Percentiles rank a stretch among this genome's conserved stretches.
Evolutionary conservation across 2,113 vertebrate species (phyloP).

Genomic region (Illadopsis cleaveri): DNA sequence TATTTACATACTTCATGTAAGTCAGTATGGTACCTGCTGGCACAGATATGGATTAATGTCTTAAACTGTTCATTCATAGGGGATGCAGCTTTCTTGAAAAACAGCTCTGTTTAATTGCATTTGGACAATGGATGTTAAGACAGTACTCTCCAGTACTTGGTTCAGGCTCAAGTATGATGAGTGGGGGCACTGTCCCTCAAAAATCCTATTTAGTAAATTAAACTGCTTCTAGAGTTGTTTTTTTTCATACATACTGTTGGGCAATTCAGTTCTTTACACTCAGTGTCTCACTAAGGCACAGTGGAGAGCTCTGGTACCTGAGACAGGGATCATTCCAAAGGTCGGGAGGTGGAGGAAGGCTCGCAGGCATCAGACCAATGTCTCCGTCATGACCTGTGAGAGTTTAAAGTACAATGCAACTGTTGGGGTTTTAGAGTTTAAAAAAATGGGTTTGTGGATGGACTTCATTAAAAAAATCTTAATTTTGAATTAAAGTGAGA

Average conservation of each 20-base stretch:
- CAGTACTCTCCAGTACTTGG: rapidly evolving
- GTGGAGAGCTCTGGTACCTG: background rate
- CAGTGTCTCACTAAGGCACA: background rate
- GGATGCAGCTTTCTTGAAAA: background rate
- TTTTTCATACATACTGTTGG: background rate
- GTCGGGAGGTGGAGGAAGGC: background rate
- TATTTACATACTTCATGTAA: background rate
- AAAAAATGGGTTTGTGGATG: background rate
- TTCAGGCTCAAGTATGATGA: background rate
- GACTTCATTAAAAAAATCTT: background rate
- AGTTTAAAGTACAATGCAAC: background rate
- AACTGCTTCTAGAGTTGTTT: background rate
- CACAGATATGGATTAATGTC: background rate
- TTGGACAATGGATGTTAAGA: background rate
- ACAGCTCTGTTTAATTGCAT: background rate
- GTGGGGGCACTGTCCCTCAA: background rate
- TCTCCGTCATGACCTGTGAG: background rate
- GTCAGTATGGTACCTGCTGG: background rate
- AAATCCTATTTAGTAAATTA: background rate
- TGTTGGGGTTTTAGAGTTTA: background rate
- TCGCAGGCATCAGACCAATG: background rate
- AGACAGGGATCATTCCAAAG: background rate
- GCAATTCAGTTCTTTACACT: background rate
- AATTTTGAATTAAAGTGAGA: background rate
- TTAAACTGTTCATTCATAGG: background rate